phyloP scores from a whole-genome alignment of 2,888 invertebrate species.

The Ptilodon capucinus region DNA sequence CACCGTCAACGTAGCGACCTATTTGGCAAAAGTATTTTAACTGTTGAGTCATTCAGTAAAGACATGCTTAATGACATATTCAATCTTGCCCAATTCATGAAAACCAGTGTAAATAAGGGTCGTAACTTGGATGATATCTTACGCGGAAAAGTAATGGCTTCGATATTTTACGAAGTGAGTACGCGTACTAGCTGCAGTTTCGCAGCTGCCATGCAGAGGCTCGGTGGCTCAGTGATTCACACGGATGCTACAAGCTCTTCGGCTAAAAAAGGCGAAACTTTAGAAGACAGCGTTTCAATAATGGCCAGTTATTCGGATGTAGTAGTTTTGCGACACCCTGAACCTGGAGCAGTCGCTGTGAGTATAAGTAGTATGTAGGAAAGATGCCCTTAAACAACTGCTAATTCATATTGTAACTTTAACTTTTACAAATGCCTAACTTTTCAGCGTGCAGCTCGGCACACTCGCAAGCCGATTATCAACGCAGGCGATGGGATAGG shows the following conservation, averaged over 20 bases:
- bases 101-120: constrained; percentile 91
- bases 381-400: not conserved
- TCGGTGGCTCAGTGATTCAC: constrained; percentile 96
- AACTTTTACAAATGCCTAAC: not conserved
- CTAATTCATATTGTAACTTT: not conserved
- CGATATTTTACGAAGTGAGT: constrained; percentile 98
- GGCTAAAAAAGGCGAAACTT: constrained; percentile 97
- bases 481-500: constrained; percentile 99
- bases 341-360: constrained; percentile 94
- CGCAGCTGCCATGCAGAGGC: constrained; percentile 96
- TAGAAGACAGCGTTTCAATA: constrained; percentile 93
- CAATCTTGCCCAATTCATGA: constrained; percentile 94
- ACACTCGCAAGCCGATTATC: constrained; percentile 94
- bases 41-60: constrained; percentile 93
- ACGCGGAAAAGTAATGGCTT: constrained; percentile 96
- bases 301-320: constrained; percentile 98
- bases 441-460: constrained; percentile 89
- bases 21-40: constrained; percentile 90
- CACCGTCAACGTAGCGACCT: constrained; percentile 75
- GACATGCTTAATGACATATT: constrained; percentile 96
- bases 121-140: constrained; percentile 92
- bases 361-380: constrained; percentile 50
- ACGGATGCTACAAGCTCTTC: constrained; percentile 96
- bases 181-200: constrained; percentile 98
- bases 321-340: constrained; percentile 96